These are phyloP conservation scores for Diplolepis rosae DNA, from an alignment of 2,888 invertebrate genomes.

Conservation along the genomic window DNA sequence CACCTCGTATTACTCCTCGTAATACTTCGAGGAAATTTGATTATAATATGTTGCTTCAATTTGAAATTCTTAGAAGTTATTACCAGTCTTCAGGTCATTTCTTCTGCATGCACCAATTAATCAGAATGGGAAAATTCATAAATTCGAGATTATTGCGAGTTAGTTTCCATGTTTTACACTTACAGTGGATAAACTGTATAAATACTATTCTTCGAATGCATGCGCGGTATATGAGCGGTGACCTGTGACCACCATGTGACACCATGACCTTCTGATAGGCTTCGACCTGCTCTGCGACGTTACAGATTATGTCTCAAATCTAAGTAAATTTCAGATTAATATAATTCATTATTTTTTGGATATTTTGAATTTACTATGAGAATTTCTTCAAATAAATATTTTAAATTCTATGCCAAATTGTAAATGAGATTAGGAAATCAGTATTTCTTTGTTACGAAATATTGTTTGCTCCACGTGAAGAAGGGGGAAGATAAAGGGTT, in stretches of 20 bases:
- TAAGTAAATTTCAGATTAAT: conserved; percentile 4
- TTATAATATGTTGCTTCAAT: neutral
- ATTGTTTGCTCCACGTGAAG: too few species aligned
- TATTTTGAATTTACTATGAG: neutral
- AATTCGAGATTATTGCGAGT: neutral
- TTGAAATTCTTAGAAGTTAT: neutral
- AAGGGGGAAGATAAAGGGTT: neutral
- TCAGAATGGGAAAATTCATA: neutral
- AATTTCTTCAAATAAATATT: neutral
- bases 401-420: neutral
- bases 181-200: neutral
- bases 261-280: conserved; percentile 60
- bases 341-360: conserved; percentile 9
- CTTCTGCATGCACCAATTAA: neutral
- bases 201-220: conserved; percentile 27
- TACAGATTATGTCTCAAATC: conserved; percentile 20
- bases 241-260: conserved; percentile 54
- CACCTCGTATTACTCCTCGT: too few species aligned
- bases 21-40: neutral
- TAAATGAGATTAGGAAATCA: neutral
- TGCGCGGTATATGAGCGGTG: conserved; percentile 41
- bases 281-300: conserved; percentile 51
- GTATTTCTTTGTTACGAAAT: neutral
- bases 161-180: neutral
- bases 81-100: neutral